phyloP scores from a whole-genome alignment of 2,888 invertebrate species.

The Dasypolia templi region DNA sequence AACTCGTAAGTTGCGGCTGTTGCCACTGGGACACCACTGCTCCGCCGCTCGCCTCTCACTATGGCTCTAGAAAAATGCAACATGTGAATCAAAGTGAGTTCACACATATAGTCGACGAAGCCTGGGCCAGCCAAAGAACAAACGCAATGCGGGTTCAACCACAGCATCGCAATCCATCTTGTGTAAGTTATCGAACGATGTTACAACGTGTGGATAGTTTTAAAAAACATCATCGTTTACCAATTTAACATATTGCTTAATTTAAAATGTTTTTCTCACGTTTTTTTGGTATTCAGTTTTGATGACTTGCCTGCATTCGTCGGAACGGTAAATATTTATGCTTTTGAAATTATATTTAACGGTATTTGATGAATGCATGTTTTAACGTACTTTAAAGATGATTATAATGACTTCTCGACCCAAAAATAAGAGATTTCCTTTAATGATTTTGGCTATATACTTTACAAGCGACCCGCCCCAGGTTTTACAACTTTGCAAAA shows the following conservation, averaged over 20 bases:
- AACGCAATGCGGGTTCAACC: neutral
- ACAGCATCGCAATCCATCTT: constrained; percentile 35
- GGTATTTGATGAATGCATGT: constrained; percentile 14
- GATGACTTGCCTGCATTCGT: neutral
- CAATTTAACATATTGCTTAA: constrained; percentile 33
- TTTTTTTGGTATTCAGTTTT: neutral
- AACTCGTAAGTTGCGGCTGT: neutral
- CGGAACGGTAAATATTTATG: constrained; percentile 2
- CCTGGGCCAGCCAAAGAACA: neutral
- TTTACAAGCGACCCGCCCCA: too few species aligned
- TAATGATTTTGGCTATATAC: too few species aligned
- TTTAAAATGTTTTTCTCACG: constrained; percentile 17
- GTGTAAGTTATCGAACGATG: constrained; percentile 28
- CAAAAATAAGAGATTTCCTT: neutral
- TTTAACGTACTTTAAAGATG: neutral
- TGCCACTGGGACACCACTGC: neutral
- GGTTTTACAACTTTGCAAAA: too few species aligned
- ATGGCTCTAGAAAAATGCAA: neutral
- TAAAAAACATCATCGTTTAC: constrained; percentile 12
- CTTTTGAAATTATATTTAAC: constrained; percentile 11
- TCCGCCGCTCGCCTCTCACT: neutral
- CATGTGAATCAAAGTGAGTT: neutral
- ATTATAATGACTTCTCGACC: neutral
- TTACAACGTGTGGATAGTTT: constrained; percentile 25
- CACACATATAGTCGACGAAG: neutral